A percentile compares a stretch with the other conserved stretches of the same genome.
Conservation (phyloP, 1,140 invertebrate genomes). For the Calliphora vicina region DNA sequence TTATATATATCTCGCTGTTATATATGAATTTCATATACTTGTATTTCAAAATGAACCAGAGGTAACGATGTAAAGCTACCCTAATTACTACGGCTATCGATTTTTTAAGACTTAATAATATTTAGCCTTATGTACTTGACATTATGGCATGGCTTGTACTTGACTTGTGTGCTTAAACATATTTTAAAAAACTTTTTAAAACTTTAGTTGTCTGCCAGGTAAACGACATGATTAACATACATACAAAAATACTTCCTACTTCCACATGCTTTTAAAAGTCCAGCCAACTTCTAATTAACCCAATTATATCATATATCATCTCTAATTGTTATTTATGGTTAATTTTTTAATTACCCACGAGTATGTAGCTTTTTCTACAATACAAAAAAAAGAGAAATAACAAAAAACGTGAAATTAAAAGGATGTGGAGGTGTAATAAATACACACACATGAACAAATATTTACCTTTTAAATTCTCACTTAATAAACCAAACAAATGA, state of each 20-base stretch:
- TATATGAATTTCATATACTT: too few species aligned
- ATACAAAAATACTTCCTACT: not conserved
- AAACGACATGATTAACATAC: not conserved
- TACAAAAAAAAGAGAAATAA: not conserved
- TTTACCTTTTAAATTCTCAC: not conserved
- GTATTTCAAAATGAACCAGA: too few species aligned
- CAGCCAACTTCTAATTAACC: constrained; percentile 20
- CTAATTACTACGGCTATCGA: too few species aligned
- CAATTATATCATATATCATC: constrained; percentile 18
- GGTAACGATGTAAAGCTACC: too few species aligned
- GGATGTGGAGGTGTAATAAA: not conserved
- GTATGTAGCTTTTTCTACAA: not conserved
- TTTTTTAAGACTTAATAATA: too few species aligned
- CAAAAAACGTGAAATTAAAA: not conserved
- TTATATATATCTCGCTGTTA: too few species aligned
- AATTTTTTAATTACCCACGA: constrained; percentile 12
- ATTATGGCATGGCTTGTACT: not conserved
- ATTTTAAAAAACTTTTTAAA: not conserved
- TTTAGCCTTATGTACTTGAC: too few species aligned
- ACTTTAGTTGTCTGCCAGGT: not conserved
- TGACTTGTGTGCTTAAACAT: too few species aligned
- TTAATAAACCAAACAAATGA: not conserved
- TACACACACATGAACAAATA: not conserved
- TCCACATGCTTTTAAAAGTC: not conserved
- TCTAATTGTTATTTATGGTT: constrained; percentile 31